A percentile compares a stretch with the other conserved stretches of the same genome.
Conservation (phyloP, 2,888 invertebrate species). For the Phyllotreta striolata region DNA sequence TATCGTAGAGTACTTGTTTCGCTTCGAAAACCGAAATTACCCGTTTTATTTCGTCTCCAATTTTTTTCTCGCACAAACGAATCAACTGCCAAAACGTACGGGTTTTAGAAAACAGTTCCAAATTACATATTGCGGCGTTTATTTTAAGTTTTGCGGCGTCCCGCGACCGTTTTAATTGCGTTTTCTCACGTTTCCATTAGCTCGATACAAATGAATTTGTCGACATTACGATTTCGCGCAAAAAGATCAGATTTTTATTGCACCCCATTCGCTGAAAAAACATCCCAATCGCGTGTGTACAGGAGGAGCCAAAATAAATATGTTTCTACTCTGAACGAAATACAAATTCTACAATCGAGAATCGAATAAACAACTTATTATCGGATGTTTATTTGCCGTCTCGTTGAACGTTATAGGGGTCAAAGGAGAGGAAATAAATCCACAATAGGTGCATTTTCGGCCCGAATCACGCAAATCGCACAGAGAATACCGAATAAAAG, state of each 20-base stretch:
- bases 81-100: conserved; percentile 8
- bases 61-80: background rate
- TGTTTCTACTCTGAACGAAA: too few species aligned
- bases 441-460: background rate
- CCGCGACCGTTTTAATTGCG: conserved; percentile 3
- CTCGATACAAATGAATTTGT: background rate
- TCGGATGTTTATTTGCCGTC: too few species aligned
- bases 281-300: too few species aligned
- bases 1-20: too few species aligned
- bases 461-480: background rate
- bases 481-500: background rate
- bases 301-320: too few species aligned
- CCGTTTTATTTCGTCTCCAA: too few species aligned
- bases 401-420: too few species aligned
- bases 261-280: background rate
- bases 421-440: too few species aligned
- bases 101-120: background rate
- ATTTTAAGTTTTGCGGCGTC: conserved; percentile 6
- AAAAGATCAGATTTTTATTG: background rate
- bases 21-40: too few species aligned
- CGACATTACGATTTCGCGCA: background rate
- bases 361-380: too few species aligned
- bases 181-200: background rate
- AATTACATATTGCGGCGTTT: conserved; percentile 8
- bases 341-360: too few species aligned